Percentiles rank a stretch among this genome's conserved stretches.
Evolutionary conservation across 2,888 invertebrate genomes (phyloP).

Genomic region (Mimachlamys varia): DNA sequence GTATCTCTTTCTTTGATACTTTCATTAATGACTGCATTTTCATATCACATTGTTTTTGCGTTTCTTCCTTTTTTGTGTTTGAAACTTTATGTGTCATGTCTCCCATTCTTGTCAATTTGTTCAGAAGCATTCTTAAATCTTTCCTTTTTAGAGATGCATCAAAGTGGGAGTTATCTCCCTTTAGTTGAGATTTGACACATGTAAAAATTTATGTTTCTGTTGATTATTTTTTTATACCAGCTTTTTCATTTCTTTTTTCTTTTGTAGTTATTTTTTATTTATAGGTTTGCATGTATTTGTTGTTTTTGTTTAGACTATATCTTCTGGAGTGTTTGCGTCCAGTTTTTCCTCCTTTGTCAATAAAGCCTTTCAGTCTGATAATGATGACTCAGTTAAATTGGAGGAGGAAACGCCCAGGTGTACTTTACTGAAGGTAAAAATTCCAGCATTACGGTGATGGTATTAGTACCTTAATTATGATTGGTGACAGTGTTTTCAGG

Average conservation of each 20-base stretch:
- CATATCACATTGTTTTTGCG: too few species aligned
- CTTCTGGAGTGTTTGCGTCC: constrained; percentile 34
- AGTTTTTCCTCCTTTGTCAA: constrained; percentile 50
- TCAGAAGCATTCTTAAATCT: too few species aligned
- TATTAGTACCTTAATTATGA: too few species aligned
- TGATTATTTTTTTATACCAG: neutral
- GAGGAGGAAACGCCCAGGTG: neutral
- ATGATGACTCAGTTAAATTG: constrained; percentile 46
- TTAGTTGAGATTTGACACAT: too few species aligned
- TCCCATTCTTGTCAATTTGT: too few species aligned
- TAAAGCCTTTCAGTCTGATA: constrained; percentile 56
- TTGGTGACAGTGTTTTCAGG: neutral
- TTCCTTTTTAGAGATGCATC: too few species aligned
- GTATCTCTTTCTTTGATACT: too few species aligned
- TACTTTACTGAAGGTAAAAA: constrained; percentile 19
- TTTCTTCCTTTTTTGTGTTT: too few species aligned
- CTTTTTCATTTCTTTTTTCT: neutral
- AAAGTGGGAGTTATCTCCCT: too few species aligned
- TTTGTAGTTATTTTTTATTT: neutral
- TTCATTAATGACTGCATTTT: too few species aligned
- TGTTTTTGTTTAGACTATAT: constrained; percentile 48
- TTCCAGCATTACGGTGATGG: too few species aligned
- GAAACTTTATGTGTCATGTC: too few species aligned
- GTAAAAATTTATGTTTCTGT: neutral
- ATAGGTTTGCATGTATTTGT: neutral